Evolutionary conservation across 2,888 invertebrate genomes (phyloP).

Genomic region (Mesopsocus fuscifrons): DNA sequence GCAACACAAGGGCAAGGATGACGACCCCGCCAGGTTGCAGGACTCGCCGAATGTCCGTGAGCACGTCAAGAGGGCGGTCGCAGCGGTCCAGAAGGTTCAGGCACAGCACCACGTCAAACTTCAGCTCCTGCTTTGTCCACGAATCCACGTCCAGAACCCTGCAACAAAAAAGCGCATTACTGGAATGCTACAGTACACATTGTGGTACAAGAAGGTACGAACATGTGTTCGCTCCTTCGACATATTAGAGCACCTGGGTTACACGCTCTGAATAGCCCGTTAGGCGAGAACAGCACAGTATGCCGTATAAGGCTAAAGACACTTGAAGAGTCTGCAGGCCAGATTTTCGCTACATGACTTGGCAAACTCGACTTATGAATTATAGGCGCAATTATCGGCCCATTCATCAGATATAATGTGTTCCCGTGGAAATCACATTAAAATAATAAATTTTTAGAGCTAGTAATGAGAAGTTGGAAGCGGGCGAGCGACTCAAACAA

Average conservation of each 20-base stretch:
- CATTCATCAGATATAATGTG: background rate
- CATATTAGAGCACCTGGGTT: no score
- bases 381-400: background rate
- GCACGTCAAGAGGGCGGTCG: constrained; percentile 58
- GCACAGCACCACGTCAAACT: constrained; percentile 66
- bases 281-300: no score
- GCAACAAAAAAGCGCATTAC: constrained; percentile 19
- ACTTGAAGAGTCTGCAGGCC: no score
- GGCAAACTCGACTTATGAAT: no score
- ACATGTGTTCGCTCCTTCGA: no score
- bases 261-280: no score
- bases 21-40: constrained; percentile 55
- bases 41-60: constrained; percentile 50
- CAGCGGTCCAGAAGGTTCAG: constrained; percentile 90
- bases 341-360: no score
- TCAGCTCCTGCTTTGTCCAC: constrained; percentile 16
- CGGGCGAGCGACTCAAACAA: background rate
- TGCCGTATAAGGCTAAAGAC: no score
- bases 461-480: background rate
- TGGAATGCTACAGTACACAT: no score
- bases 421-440: background rate
- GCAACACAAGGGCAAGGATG: constrained; percentile 80
- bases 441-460: background rate
- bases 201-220: no score
- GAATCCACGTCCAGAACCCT: constrained; percentile 51